phyloP scores from a whole-genome alignment of 2,888 invertebrate species.

The Apocheima hispidaria region DNA sequence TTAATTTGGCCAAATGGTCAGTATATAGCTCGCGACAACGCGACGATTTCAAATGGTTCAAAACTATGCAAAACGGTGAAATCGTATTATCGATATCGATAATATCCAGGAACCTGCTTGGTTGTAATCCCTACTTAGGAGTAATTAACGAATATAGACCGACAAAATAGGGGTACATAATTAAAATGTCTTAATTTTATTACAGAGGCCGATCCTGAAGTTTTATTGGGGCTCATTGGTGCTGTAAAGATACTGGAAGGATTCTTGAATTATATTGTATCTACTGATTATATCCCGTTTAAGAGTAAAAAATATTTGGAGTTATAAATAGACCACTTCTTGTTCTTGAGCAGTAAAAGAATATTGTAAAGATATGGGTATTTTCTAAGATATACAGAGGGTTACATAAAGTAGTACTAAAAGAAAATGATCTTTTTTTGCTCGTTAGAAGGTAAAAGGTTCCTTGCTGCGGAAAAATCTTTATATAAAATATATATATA shows the following conservation, averaged over 20 bases:
- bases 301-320: constrained; percentile 38
- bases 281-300: constrained; percentile 38
- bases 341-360: not conserved
- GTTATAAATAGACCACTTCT: not conserved
- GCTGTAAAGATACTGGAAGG: constrained; percentile 66
- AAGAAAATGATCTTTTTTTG: too few relatives aligned
- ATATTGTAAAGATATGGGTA: too few relatives aligned
- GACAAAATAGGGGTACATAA: constrained; percentile 82
- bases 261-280: constrained; percentile 35
- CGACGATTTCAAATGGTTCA: too few relatives aligned
- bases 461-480: too few relatives aligned
- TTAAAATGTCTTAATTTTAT: constrained; percentile 86
- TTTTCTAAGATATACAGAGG: too few relatives aligned
- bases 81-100: not conserved
- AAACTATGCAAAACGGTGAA: too few relatives aligned
- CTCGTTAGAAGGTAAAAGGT: too few relatives aligned
- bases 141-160: constrained; percentile 68
- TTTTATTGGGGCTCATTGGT: constrained; percentile 69
- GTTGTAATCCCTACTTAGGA: constrained; percentile 16
- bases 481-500: too few relatives aligned
- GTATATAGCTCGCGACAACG: too few relatives aligned
- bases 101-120: not conserved
- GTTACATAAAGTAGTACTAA: too few relatives aligned
- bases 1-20: too few relatives aligned
- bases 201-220: constrained; percentile 61